Evolutionary conservation across 2,113 vertebrate species (phyloP).

Genomic region (Phalacrocorax aristotelis): DNA sequence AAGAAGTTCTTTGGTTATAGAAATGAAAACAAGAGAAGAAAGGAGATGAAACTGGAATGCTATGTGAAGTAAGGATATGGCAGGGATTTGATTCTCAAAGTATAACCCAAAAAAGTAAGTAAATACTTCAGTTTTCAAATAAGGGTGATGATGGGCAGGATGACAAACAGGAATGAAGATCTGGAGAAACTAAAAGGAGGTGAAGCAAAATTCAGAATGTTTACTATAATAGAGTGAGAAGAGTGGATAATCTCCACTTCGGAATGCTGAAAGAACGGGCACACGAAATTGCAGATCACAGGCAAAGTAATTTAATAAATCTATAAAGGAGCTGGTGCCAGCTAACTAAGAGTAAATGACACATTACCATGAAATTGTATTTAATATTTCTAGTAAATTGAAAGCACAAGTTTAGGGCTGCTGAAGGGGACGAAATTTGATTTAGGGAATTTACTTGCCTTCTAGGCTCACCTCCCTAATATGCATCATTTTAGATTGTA

Average conservation of each 20-base stretch:
- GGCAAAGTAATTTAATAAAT: neutral
- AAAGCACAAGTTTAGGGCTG: neutral
- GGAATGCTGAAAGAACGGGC: neutral
- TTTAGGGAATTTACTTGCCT: neutral
- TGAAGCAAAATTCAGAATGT: neutral
- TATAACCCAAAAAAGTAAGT: neutral
- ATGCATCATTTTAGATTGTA: neutral
- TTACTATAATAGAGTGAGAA: neutral
- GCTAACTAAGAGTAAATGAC: neutral
- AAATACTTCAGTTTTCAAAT: neutral
- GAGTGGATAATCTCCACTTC: neutral
- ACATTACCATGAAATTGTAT: neutral
- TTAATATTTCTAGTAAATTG: slow-evolving; percentile 6
- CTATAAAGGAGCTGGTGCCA: neutral
- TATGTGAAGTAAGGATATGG: neutral
- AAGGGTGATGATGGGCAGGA: neutral
- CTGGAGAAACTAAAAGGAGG: neutral
- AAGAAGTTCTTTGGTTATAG: neutral
- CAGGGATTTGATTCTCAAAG: neutral
- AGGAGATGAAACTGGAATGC: neutral
- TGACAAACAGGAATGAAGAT: neutral
- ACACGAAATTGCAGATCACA: neutral
- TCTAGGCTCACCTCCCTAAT: neutral
- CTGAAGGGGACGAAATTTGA: neutral
- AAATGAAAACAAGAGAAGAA: neutral